Conservation (phyloP, 2,888 invertebrate species). For the Caradrina kadenii region DNA sequence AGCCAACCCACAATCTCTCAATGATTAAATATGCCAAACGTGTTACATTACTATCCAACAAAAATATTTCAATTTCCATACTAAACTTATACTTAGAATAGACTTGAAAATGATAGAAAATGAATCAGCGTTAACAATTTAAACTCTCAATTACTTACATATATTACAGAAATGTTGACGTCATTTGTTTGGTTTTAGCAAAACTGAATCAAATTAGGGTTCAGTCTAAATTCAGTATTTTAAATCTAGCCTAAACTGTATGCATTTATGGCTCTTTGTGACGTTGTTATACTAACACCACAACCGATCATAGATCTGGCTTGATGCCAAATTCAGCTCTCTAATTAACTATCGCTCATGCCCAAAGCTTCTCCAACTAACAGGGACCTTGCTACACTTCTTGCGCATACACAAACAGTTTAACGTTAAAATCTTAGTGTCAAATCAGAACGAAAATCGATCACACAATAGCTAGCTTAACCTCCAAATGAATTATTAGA, state of each 20-base stretch:
- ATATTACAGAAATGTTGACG: no score
- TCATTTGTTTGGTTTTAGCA: no score
- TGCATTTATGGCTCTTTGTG: background rate
- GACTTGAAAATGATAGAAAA: no score
- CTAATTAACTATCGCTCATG: conserved; percentile 41
- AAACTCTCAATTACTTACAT: no score
- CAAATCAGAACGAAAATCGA: conserved; percentile 11
- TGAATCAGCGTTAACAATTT: no score
- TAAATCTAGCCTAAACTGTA: background rate
- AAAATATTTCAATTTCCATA: no score
- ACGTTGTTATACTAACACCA: conserved; percentile 26
- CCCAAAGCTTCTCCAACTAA: conserved; percentile 22
- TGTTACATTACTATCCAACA: no score
- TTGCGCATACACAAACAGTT: conserved; percentile 25
- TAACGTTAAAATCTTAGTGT: conserved; percentile 23
- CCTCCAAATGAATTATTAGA: conserved; percentile 25
- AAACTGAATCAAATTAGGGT: background rate
- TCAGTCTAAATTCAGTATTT: background rate
- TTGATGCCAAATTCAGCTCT: conserved; percentile 27
- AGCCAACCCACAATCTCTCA: no score
- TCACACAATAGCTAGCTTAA: conserved; percentile 27
- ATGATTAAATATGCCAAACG: no score
- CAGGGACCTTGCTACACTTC: conserved; percentile 25
- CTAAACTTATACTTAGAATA: no score
- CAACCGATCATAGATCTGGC: conserved; percentile 29